Base-by-base conservation (phyloP, 1,140 invertebrate genomes). In the Aphelinus certus region DNA sequence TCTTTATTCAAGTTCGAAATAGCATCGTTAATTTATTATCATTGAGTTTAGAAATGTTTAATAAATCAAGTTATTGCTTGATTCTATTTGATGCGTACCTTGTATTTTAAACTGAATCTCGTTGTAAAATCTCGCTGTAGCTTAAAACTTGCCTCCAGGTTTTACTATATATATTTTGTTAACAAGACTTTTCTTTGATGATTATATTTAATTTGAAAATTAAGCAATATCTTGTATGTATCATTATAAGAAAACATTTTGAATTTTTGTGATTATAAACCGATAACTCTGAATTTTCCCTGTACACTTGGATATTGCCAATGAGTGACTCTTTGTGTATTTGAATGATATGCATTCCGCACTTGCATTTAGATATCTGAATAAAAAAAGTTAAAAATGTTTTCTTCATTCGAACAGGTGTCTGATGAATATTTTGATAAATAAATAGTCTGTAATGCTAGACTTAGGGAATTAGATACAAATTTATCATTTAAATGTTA, bases 81-180 rank as follows among this genome's bases (percentile, higher is more conserved):
- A 71, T 56, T 71, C 48, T 4, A 72, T 65, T 57, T 64, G 10
- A 53, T 53, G 45, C 43, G 49, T 71, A 72, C 46, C 47, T 64
- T 48, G 51, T 65, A 43, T 49, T 65, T 3, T 4, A 57, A 72
- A 53, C 9, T 57, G 71, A 72, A 72, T 72, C 71, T 72, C 71
- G 46, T 45, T 64, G 7, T 65, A 3, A 65, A 72, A 65, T 72
- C 71, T 65, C 62, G 45, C 9, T 48, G 49, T 49, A 65, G 46
- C 62, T 68, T 9, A 72, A 57, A 42, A 64, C 61, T 72, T 55
- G 53, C 46, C 26, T 56, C 45, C 53, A 72, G n/a, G 43, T 71
- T 64, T 64, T 53, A 7, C 48, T 60, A 26, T 53, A 53, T 26
- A 26, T 26, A 61, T 45, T 26, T 62, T 62, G 6, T 42, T 26